Conservation (phyloP, 2,113 vertebrate species). For the Zosterops hypoxanthus region DNA sequence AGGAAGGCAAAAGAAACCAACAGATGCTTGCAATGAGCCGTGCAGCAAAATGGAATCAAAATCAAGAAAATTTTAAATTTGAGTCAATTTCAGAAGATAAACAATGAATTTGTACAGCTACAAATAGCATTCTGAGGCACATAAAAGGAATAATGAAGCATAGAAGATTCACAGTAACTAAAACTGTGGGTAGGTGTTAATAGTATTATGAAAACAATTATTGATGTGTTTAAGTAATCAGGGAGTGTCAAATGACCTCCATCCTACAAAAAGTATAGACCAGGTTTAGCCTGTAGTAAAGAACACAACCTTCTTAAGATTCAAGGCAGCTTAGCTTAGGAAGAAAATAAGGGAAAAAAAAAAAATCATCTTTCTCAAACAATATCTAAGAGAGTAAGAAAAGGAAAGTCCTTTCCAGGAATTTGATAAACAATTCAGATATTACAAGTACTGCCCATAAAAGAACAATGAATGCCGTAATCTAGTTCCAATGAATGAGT, state of each 20-base stretch:
- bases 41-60: background rate
- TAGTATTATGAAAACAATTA: background rate
- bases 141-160: background rate
- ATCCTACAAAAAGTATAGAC: background rate
- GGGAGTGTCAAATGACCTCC: background rate
- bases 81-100: background rate
- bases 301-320: background rate
- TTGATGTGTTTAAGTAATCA: background rate
- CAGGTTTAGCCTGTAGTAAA: background rate
- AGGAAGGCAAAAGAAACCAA: slow-evolving; percentile 12
- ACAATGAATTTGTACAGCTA: background rate
- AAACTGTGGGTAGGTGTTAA: background rate
- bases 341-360: background rate
- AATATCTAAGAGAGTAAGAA: background rate
- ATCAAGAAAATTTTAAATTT: background rate
- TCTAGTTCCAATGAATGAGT: background rate
- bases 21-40: background rate
- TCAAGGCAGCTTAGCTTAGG: background rate
- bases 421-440: background rate
- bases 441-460: background rate
- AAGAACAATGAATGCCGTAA: background rate
- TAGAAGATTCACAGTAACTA: background rate
- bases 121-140: background rate
- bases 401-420: background rate
- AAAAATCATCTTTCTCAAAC: background rate